A percentile compares a stretch with the other conserved stretches of the same genome.
Conservation (phyloP, 92 coral and sea anemone genomes). For the Heliopora coerulea region DNA sequence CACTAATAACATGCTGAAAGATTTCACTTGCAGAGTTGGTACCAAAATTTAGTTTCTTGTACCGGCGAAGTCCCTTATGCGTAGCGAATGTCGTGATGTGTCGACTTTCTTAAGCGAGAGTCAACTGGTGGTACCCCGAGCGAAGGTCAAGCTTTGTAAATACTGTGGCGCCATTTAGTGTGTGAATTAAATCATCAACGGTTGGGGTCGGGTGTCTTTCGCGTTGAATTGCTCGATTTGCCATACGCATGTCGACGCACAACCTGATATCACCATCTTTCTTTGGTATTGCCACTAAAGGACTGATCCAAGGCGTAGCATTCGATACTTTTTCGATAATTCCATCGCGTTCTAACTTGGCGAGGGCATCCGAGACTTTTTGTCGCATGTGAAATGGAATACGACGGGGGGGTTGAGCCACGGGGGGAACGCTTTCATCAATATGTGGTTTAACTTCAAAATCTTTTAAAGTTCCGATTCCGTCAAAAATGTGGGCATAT, state of each 20-base stretch:
- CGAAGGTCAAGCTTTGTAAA: slow-evolving; percentile 59
- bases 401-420: slow-evolving; percentile 47
- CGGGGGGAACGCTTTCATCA: slow-evolving; percentile 54
- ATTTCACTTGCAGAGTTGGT: slow-evolving; percentile 12
- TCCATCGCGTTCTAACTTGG: slow-evolving; percentile 45
- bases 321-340: slow-evolving; percentile 53
- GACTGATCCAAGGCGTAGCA: slow-evolving; percentile 64
- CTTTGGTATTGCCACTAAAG: slow-evolving; percentile 49
- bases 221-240: slow-evolving; percentile 54
- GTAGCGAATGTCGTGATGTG: slow-evolving; percentile 55
- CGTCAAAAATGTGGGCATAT: slow-evolving; percentile 50
- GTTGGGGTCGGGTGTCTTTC: slow-evolving; percentile 61
- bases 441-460: slow-evolving; percentile 49
- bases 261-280: slow-evolving; percentile 51
- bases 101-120: slow-evolving; percentile 47
- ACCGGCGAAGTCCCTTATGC: slow-evolving; percentile 49
- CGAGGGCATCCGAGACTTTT: slow-evolving; percentile 47
- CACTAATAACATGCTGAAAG: slow-evolving; percentile 2
- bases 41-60: slow-evolving; percentile 3
- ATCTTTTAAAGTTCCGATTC: slow-evolving; percentile 56
- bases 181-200: slow-evolving; percentile 47
- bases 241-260: slow-evolving; percentile 56
- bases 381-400: slow-evolving; percentile 52
- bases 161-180: slow-evolving; percentile 44
- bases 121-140: slow-evolving; percentile 58